Percentiles rank a stretch among this genome's conserved stretches.
These are phyloP conservation scores for Lasioglossum villosulum DNA, from an alignment of 2,888 invertebrate genomes.

Conservation along the genomic window DNA sequence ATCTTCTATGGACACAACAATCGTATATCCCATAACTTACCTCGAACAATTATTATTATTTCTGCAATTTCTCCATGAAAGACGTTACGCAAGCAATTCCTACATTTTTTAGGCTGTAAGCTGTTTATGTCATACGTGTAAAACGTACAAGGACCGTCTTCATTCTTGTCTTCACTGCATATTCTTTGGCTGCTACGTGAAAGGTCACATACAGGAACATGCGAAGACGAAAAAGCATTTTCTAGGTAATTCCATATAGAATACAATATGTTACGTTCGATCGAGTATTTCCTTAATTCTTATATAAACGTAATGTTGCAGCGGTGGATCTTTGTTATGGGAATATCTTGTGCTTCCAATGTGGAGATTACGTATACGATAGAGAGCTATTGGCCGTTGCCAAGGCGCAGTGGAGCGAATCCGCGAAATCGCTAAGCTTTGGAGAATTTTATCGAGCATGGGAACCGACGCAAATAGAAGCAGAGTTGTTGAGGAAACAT, in stretches of 20 bases:
- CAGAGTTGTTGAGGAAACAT: conserved; percentile 90
- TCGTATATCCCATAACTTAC: neutral
- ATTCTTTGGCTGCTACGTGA: conserved; percentile 94
- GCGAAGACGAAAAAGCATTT: conserved; percentile 92
- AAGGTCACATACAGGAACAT: conserved; percentile 94
- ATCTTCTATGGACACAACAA: neutral
- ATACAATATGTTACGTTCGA: neutral
- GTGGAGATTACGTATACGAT: conserved; percentile 97
- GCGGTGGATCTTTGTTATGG: conserved; percentile 96
- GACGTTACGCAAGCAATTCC: conserved; percentile 10
- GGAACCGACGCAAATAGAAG: conserved; percentile 92
- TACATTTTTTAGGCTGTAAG: conserved; percentile 88
- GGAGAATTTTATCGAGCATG: conserved; percentile 87
- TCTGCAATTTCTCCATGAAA: neutral
- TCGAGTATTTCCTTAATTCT: neutral
- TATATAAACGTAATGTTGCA: conserved; percentile 70
- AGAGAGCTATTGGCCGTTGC: conserved; percentile 86
- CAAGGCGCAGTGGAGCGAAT: conserved; percentile 83
- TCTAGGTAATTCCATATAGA: conserved; percentile 85
- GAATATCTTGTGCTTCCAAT: conserved; percentile 94
- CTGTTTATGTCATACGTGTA: conserved; percentile 93
- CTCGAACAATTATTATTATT: conserved; percentile 7
- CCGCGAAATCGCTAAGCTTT: conserved; percentile 81
- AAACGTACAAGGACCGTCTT: conserved; percentile 91
- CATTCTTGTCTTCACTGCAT: conserved; percentile 96